Percentiles rank a stretch among this genome's conserved stretches.
Evolutionary conservation across 2,797 vertebrate genomes (phyloP).

Genomic region (Muscicapa comitata): DNA sequence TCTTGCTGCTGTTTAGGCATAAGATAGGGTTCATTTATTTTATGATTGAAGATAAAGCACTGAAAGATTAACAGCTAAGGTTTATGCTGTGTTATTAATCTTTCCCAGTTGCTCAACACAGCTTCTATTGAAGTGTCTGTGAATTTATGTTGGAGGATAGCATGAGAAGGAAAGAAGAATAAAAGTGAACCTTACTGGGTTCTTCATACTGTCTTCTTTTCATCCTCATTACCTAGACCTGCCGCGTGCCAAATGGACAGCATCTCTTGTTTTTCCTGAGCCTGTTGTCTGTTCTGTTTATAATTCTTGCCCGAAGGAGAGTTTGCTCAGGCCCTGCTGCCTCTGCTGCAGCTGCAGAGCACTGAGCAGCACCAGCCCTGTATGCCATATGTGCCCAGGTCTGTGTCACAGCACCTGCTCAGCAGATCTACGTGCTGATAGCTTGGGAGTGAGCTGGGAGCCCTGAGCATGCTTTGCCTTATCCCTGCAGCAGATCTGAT

Average conservation of each 20-base stretch:
- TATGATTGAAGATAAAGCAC: background rate
- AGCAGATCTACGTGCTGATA: background rate
- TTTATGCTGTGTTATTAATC: background rate
- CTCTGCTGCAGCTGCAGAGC: background rate
- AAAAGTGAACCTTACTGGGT: background rate
- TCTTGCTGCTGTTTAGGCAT: background rate
- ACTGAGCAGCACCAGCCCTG: background rate
- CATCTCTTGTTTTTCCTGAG: background rate
- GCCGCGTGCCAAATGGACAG: background rate
- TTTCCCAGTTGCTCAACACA: background rate
- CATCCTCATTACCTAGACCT: background rate
- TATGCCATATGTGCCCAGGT: background rate
- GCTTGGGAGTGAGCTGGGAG: background rate
- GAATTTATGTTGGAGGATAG: background rate
- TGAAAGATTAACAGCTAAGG: background rate
- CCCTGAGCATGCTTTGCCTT: background rate
- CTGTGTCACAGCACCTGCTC: fast-evolving
- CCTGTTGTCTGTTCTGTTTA: background rate
- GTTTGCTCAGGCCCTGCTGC: background rate
- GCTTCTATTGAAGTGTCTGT: background rate
- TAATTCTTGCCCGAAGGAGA: background rate
- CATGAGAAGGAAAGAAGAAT: background rate
- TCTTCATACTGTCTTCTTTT: background rate
- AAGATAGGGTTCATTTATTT: background rate
- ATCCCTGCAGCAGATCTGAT: background rate